phyloP scores from a whole-genome alignment of 2,888 invertebrate species.

The Eupeodes latifasciatus region DNA sequence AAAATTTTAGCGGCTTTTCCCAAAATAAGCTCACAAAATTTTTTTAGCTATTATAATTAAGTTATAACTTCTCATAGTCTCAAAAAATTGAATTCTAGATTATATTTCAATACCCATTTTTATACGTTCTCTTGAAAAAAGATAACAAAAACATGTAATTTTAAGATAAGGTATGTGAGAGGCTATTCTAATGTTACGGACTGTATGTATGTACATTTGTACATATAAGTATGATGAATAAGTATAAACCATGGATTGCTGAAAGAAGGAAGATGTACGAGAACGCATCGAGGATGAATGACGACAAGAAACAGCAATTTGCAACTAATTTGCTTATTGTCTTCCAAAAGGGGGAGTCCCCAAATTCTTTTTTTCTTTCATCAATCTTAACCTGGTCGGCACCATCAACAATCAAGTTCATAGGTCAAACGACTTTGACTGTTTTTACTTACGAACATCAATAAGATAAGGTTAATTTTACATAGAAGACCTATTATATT shows the following conservation, averaged over 20 bases:
- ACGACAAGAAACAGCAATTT: constrained; percentile 73
- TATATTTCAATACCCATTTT: too few relatives aligned
- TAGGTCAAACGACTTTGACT: constrained; percentile 59
- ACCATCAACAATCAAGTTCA: constrained; percentile 59
- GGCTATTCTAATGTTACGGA: too few relatives aligned
- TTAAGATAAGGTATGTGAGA: too few relatives aligned
- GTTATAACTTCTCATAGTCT: too few relatives aligned
- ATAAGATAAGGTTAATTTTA: constrained; percentile 51
- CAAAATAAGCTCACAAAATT: too few relatives aligned
- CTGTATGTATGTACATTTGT: too few relatives aligned
- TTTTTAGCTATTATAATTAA: too few relatives aligned
- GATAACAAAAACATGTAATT: too few relatives aligned
- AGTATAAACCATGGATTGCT: not conserved
- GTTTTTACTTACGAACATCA: constrained; percentile 19
- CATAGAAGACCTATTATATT: not conserved
- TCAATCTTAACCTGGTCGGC: constrained; percentile 13
- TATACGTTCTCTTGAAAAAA: too few relatives aligned
- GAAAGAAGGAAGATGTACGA: constrained; percentile 37
- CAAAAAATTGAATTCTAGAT: too few relatives aligned
- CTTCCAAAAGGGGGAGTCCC: constrained; percentile 57
- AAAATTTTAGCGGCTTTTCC: too few relatives aligned
- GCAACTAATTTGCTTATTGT: constrained; percentile 76
- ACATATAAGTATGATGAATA: too few relatives aligned
- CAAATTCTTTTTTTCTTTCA: not conserved
- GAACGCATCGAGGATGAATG: constrained; percentile 52